Evolutionary conservation across 2,888 invertebrate genomes (phyloP), one percentile per base, ranked within the genome.

Genomic region (Caenorhabditis uteleia): DNA sequence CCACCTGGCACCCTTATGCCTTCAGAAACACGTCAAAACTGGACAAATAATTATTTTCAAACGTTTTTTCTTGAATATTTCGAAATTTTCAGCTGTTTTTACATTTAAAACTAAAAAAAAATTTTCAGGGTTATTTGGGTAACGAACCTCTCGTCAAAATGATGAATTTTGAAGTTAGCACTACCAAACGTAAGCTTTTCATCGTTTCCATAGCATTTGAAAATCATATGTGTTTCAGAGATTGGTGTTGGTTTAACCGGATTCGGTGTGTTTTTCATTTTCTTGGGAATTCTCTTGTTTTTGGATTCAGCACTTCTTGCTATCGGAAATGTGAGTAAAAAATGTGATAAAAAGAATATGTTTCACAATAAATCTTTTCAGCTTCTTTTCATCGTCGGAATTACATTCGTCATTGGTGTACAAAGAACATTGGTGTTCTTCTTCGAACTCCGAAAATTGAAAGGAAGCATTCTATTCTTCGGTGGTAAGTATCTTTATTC

Each of bases 241-340:
- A 97, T 98, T 82, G 98, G 97, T 20, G 93, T 97, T 36, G 97
- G 95, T 18, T 87, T 98, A 47, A 92, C 95, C 4, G 93, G 93
- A 4, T 95, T 98, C 86, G 97, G 97, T 8, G 89, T 95, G 77
- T 89, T 91, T 59, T 97, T 98, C 85, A 88, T 98, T 7, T 92
- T 97, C 80, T 88, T 98, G 7, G 97, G 97, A 59, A 90, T 95
- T 34, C 82, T 98, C 43, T 86, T 98, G 59, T 86, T 98, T 51
- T 95, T 98, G 85, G 98, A 98, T 85, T 94, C 93, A 86, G 97
- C 97, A 49, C 87, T 98, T 56, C 86, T 98, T 56, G 97, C 97
- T n/a, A 93, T 98, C 84, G 98, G 98, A 84, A 99, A 98, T 88
- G 97, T 97, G 88, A 90, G 91, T 18, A 20, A 14, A 90, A 91